A percentile compares a stretch with the other conserved stretches of the same genome.
These are phyloP conservation scores for Lutjanus erythropterus DNA, from an alignment of 2,113 vertebrate genomes.

Conservation along the genomic window DNA sequence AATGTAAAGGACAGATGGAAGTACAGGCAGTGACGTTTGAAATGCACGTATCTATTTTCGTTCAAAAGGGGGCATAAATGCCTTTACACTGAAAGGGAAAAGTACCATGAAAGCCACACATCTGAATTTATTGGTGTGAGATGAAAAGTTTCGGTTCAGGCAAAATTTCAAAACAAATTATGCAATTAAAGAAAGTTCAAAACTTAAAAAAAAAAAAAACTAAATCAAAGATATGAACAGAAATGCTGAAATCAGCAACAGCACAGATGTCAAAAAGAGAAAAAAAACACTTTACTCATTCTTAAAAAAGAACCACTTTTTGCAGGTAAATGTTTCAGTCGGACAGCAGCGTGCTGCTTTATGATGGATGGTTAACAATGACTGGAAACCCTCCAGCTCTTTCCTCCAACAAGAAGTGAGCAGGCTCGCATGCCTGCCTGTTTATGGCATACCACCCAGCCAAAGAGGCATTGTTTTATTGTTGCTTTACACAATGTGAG, in stretches of 20 bases:
- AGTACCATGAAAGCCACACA: background rate
- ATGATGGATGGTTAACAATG: slow-evolving; percentile 42
- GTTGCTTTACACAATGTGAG: slow-evolving; percentile 66
- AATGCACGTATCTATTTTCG: too few relatives aligned
- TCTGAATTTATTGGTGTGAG: background rate
- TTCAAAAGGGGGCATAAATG: too few relatives aligned
- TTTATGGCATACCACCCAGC: slow-evolving; percentile 46
- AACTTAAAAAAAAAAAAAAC: background rate
- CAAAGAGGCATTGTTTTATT: slow-evolving; percentile 66
- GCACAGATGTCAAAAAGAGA: background rate
- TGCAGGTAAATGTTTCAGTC: background rate
- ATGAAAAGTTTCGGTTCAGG: background rate
- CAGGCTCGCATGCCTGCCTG: slow-evolving; percentile 21
- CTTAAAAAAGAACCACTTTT: background rate
- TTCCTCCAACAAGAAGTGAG: background rate
- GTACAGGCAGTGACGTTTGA: too few relatives aligned
- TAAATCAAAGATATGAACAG: background rate
- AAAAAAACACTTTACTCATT: background rate
- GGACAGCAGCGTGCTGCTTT: slow-evolving; percentile 6
- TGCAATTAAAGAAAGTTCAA: background rate
- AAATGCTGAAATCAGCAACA: background rate
- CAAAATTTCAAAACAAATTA: background rate
- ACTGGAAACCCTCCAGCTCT: slow-evolving; percentile 47
- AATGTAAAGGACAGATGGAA: too few relatives aligned
- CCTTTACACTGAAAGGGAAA: too few relatives aligned